A percentile compares a stretch with the other conserved stretches of the same genome.
phyloP scores from a whole-genome alignment of 2,113 vertebrate genomes.

The Puntigrus tetrazona region DNA sequence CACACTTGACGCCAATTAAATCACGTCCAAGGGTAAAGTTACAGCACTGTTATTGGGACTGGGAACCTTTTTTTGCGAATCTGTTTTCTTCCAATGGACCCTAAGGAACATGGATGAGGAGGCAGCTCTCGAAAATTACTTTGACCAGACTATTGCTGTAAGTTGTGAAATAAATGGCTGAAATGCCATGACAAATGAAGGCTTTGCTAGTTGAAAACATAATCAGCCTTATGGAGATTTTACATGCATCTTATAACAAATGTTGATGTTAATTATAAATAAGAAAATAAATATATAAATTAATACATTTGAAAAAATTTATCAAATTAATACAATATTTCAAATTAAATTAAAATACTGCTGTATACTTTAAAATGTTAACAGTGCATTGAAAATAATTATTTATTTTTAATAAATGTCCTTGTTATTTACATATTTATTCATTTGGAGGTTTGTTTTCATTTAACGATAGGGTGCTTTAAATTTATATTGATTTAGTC shows the following conservation, averaged over 20 bases:
- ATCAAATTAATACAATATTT: background rate
- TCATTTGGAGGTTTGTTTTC: background rate
- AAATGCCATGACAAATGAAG: background rate
- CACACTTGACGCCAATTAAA: slow-evolving; percentile 52
- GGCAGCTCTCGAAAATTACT: slow-evolving; percentile 76
- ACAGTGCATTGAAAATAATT: background rate
- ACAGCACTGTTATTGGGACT: background rate
- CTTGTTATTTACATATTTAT: background rate
- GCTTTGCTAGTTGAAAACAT: background rate
- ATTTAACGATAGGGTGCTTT: background rate
- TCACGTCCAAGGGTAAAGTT: background rate
- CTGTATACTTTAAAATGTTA: background rate
- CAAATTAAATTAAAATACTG: background rate
- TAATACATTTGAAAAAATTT: background rate
- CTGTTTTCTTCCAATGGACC: background rate
- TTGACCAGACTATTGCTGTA: slow-evolving; percentile 76
- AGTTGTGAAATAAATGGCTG: slow-evolving; percentile 43
- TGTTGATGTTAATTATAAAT: background rate
- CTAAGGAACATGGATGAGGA: slow-evolving; percentile 71
- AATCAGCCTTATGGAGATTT: background rate
- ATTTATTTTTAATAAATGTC: background rate
- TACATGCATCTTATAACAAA: background rate
- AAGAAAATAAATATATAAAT: background rate
- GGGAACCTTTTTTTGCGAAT: slow-evolving; percentile 2
- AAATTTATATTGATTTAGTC: background rate